Conservation (phyloP, 35 echinoderm and acorn worm species). For the Heliocidaris tuberculata region DNA sequence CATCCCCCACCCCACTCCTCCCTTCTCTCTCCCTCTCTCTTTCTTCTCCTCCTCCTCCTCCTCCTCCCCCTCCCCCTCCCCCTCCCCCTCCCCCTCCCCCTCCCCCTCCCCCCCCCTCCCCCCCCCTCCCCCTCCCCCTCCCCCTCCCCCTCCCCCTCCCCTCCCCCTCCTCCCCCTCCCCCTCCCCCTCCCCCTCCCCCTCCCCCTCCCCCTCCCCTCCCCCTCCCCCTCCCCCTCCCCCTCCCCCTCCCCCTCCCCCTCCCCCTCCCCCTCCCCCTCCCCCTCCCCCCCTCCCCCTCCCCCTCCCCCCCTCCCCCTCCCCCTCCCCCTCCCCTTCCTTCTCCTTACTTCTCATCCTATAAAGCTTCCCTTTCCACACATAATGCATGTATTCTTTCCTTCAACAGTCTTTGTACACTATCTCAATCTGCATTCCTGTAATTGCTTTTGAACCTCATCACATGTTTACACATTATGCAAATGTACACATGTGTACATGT, state of each 20-base stretch:
- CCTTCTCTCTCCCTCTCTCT: background rate
- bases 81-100: too few species aligned
- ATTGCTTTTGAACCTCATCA: too few species aligned
- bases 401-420: too few species aligned
- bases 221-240: background rate
- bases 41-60: too few species aligned
- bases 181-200: background rate
- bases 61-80: too few species aligned
- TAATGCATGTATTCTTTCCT: background rate
- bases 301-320: background rate
- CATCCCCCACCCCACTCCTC: background rate
- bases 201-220: background rate
- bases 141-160: too few species aligned
- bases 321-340: background rate
- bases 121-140: too few species aligned
- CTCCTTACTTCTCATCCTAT: background rate
- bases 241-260: background rate
- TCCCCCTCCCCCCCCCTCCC: too few species aligned
- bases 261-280: background rate
- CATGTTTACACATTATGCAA: too few species aligned
- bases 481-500: background rate
- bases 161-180: background rate
- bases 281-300: too few species aligned
- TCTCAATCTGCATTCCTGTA: too few species aligned
- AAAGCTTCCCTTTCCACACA: background rate